Base-by-base conservation (phyloP, 2,888 invertebrate genomes). In the Agonopterix alstromeriana region DNA sequence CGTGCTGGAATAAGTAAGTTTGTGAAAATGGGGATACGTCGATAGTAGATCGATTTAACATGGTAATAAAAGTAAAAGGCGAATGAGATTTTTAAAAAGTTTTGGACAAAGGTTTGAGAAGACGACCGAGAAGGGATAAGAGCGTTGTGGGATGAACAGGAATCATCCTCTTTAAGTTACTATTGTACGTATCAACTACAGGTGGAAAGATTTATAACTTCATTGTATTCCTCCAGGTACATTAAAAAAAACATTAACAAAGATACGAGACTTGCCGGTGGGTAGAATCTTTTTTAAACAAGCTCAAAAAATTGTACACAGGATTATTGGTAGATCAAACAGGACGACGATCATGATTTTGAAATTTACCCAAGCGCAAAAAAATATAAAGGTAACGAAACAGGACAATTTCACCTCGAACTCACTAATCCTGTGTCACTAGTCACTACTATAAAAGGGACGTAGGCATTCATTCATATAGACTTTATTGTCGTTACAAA, bases 391-490 rank as follows among this genome's bases (percentile, higher is more conserved):
- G 42, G 10, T 49, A 50, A 27, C 27, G 27, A 27, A 27, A 27
- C 27, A 27, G 27, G 63, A 67, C 60, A 63, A 73, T 72, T 70
- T 70, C 65, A 79, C 70, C 73, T 73, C 68, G 70, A 74, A 66
- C 63, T 73, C 64, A 69, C 77, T 80, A 83, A 83, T 83, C 78
- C 77, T 63, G 61, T 35, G 45, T 17, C 43, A 47, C 36, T 64
- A 65, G 69, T 68, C 74, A 65, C 68, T 72, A 66, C 72, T 61
- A 73, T 73, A 72, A 80, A 81, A 69, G 71, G 70, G 67, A 69
- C 67, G 60, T 68, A 73, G 64, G 67, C 72, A 67, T 73, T 71
- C 78, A 83, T 85, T 84, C 79, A 85, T 74, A 74, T 71, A 65
- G 64, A 72, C 73, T 70, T 63, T 61, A 77, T 86, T 83, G 83